A percentile compares a stretch with the other conserved stretches of the same genome.
Evolutionary conservation across 2,113 vertebrate species (phyloP).

Genomic region (Paramormyrops kingsleyae): DNA sequence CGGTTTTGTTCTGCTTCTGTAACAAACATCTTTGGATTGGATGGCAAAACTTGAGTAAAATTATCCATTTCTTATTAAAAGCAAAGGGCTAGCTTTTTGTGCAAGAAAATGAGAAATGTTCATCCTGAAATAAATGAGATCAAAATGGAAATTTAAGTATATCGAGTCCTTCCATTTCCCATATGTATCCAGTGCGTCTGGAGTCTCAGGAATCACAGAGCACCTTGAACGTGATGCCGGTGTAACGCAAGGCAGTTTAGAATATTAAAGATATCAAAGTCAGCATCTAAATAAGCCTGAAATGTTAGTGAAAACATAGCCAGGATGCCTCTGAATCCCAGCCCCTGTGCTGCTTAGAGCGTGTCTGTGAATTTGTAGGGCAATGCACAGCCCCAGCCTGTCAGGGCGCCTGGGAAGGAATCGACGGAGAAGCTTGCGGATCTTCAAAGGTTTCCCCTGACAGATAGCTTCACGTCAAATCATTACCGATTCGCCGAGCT

Average conservation of each 20-base stretch:
- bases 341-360: neutral
- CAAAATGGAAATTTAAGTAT: neutral
- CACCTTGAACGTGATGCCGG: neutral
- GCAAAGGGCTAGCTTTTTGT: neutral
- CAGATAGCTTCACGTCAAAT: neutral
- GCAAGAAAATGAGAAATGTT: neutral
- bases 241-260: neutral
- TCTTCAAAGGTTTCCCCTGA: slow-evolving; percentile 16
- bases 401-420: neutral
- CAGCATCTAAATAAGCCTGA: neutral
- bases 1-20: neutral
- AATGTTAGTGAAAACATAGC: neutral
- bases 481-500: neutral
- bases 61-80: neutral
- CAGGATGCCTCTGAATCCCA: neutral
- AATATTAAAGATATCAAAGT: neutral
- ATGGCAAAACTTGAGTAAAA: neutral
- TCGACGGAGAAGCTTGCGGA: neutral
- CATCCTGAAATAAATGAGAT: neutral
- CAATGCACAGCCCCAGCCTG: neutral
- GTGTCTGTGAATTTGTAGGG: neutral
- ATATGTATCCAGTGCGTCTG: neutral
- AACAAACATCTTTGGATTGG: neutral
- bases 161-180: neutral
- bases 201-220: neutral